phyloP scores from a whole-genome alignment of 2,113 vertebrate genomes.

The Antigone vipio region DNA sequence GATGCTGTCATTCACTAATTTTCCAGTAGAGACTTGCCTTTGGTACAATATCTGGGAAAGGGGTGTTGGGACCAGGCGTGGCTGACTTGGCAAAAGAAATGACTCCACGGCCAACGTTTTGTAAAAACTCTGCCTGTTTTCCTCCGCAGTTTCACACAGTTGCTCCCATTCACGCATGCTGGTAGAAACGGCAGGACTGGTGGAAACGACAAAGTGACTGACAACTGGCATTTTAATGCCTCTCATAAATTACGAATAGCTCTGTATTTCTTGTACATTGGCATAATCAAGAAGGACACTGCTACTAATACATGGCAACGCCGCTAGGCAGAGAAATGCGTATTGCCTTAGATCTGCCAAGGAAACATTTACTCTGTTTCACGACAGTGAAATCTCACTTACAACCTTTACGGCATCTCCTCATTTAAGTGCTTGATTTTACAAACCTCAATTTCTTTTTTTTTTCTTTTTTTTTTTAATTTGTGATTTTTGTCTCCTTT shows the following conservation, averaged over 20 bases:
- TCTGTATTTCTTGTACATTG: neutral
- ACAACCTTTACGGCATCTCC: neutral
- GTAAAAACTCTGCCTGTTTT: neutral
- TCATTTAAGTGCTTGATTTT: neutral
- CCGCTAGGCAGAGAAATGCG: neutral
- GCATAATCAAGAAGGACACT: neutral
- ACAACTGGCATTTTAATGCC: neutral
- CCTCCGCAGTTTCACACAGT: neutral
- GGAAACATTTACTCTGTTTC: neutral
- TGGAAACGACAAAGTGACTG: neutral
- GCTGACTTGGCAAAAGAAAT: slow-evolving; percentile 33
- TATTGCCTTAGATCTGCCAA: neutral
- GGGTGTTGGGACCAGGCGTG: neutral
- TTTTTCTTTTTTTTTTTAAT: neutral
- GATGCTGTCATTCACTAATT: neutral
- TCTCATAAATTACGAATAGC: neutral
- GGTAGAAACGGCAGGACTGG: neutral
- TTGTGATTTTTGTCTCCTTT: neutral
- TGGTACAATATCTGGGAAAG: neutral
- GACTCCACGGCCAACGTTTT: neutral
- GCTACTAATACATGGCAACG: neutral
- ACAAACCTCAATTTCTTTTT: neutral
- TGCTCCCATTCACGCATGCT: neutral
- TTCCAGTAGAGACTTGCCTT: slow-evolving; percentile 1
- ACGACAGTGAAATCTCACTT: neutral